A percentile compares a stretch with the other conserved stretches of the same genome.
phyloP scores from a whole-genome alignment of 2,797 vertebrate genomes.

The Masticophis lateralis region DNA sequence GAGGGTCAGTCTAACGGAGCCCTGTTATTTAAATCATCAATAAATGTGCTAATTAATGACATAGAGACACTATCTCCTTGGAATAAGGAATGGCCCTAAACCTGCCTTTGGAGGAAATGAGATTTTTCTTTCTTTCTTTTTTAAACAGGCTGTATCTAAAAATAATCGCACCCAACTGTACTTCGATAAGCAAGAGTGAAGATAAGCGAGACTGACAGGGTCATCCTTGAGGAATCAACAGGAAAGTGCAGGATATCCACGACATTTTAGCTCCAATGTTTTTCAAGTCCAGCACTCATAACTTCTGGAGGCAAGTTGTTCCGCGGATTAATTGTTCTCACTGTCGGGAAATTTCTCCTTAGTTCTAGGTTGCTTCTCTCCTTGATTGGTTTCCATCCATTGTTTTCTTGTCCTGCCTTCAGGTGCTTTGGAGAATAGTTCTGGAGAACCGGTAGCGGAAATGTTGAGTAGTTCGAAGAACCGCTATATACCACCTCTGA shows the following conservation, averaged over 20 bases:
- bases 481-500: too few relatives aligned
- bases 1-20: neutral
- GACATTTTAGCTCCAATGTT: neutral
- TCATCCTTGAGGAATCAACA: neutral
- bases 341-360: neutral
- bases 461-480: too few relatives aligned
- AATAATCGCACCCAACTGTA: neutral
- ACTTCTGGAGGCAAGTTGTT: neutral
- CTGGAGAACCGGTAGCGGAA: too few relatives aligned
- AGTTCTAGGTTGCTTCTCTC: neutral
- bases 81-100: neutral
- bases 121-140: neutral
- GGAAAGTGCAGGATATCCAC: neutral
- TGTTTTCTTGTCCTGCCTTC: neutral
- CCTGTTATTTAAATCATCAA: conserved; percentile 37
- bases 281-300: neutral
- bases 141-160: neutral
- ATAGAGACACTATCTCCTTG: neutral
- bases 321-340: neutral
- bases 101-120: neutral
- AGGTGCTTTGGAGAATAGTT: neutral
- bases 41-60: conserved; percentile 11
- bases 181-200: neutral
- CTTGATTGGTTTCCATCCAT: neutral
- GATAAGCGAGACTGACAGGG: neutral